A percentile compares a stretch with the other conserved stretches of the same genome.
phyloP scores from a whole-genome alignment of 2,113 vertebrate genomes.

The Apodemus speciosus region DNA sequence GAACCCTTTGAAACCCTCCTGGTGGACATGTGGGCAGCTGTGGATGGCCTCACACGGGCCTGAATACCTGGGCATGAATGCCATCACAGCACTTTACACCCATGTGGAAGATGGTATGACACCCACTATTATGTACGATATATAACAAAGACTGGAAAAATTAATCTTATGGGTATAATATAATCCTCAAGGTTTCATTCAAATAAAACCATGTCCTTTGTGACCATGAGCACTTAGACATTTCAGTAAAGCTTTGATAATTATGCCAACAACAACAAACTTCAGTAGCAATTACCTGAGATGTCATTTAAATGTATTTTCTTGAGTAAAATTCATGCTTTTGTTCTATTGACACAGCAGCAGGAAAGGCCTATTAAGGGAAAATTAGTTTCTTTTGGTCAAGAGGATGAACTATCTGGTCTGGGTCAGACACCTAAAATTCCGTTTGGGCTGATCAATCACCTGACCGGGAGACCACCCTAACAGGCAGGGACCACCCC shows the following conservation, averaged over 20 bases:
- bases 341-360: background rate
- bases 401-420: background rate
- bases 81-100: background rate
- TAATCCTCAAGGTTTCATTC: conserved; percentile 42
- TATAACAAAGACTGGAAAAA: background rate
- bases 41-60: background rate
- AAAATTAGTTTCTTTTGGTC: background rate
- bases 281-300: conserved; percentile 17
- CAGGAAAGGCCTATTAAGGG: background rate
- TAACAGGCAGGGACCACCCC: background rate
- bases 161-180: background rate
- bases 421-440: background rate
- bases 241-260: conserved; percentile 36
- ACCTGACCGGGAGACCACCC: background rate
- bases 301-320: background rate
- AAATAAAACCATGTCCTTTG: conserved; percentile 34
- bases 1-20: background rate
- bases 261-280: background rate
- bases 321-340: conserved; percentile 10
- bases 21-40: background rate
- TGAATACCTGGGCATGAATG: background rate
- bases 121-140: background rate
- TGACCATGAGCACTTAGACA: background rate
- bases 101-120: background rate
- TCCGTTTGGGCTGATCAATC: background rate